phyloP scores from a whole-genome alignment of 2,797 vertebrate species.

The Tinamus major region DNA sequence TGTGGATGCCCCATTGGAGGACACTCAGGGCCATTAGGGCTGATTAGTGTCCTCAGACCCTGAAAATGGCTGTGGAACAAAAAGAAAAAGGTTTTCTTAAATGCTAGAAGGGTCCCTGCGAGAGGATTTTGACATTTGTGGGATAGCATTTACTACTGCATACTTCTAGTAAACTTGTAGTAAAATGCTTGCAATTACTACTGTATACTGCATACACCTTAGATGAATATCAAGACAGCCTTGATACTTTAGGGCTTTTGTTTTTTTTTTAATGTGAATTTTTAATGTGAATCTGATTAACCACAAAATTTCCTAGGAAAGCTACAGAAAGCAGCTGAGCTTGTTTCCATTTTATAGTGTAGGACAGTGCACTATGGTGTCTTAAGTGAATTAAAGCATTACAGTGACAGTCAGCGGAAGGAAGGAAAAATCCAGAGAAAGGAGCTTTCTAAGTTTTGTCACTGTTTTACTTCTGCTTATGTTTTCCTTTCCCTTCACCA shows the following conservation, averaged over 20 bases:
- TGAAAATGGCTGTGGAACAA: rapidly evolving
- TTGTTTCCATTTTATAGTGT: background rate
- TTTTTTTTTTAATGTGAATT: background rate
- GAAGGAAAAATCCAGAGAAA: background rate
- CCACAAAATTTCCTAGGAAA: background rate
- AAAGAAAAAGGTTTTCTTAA: background rate
- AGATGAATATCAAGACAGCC: background rate
- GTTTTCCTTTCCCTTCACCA: background rate
- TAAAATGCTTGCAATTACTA: too few species aligned
- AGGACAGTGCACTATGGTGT: background rate
- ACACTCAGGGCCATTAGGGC: rapidly evolving
- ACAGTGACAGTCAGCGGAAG: background rate
- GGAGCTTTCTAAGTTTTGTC: rapidly evolving
- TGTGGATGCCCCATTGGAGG: background rate
- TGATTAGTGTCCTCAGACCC: background rate
- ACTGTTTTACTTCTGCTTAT: background rate
- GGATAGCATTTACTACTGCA: background rate
- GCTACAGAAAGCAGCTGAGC: background rate
- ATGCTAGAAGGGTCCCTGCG: background rate
- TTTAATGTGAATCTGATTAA: background rate
- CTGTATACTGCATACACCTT: too few species aligned
- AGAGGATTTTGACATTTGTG: background rate
- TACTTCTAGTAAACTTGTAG: too few species aligned
- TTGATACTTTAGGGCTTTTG: background rate
- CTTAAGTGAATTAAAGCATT: background rate